These are phyloP conservation scores for Tetranychus piercei DNA, from an alignment of 2,888 invertebrate species.

Conservation along the genomic window DNA sequence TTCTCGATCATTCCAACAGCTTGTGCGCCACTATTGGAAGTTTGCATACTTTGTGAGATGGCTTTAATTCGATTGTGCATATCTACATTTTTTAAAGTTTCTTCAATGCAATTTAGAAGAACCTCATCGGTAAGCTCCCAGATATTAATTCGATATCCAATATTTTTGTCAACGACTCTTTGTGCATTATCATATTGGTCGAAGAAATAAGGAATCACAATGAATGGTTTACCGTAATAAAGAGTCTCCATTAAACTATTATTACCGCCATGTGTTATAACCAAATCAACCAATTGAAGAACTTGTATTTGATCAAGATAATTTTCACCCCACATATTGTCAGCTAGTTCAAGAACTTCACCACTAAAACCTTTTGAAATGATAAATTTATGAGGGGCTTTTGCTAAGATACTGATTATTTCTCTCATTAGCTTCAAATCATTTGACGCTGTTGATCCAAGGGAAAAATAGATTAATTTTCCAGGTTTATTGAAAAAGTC, in stretches of 20 bases:
- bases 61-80: neutral
- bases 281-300: conserved; percentile 14
- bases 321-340: conserved; percentile 13
- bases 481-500: neutral
- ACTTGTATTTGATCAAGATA: conserved; percentile 13
- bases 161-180: neutral
- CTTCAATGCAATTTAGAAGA: neutral
- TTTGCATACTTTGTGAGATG: neutral
- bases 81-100: neutral
- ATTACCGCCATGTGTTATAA: conserved; percentile 20
- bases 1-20: neutral
- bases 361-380: conserved; percentile 15
- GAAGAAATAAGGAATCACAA: neutral
- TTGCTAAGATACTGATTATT: conserved; percentile 9
- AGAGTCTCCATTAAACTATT: conserved; percentile 16
- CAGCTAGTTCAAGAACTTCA: neutral
- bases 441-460: neutral
- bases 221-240: neutral
- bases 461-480: conserved; percentile 6
- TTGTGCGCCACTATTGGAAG: neutral
- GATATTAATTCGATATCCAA: neutral
- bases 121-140: neutral
- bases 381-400: conserved; percentile 14
- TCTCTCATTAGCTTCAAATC: conserved; percentile 15
- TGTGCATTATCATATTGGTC: conserved; percentile 19